Conservation (phyloP, 2,797 vertebrate species). For the Tarsius wallacei region DNA sequence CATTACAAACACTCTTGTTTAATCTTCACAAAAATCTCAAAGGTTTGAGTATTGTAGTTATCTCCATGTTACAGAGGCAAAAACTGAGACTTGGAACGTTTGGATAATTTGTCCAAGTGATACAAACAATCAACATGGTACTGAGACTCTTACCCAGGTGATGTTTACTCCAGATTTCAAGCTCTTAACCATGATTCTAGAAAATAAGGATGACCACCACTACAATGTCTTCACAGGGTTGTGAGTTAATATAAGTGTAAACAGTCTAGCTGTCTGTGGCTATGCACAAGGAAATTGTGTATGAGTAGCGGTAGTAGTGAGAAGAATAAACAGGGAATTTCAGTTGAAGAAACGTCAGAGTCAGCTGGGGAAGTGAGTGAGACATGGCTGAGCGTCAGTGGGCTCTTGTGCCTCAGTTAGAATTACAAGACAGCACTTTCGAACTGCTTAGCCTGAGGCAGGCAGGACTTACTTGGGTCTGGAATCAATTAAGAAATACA, state of each 20-base stretch:
- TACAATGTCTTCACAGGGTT: not conserved
- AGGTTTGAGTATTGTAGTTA: not conserved
- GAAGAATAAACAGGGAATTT: not conserved
- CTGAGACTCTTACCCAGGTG: not conserved
- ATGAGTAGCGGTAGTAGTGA: not conserved
- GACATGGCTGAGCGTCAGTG: not conserved
- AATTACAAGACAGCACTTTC: slow-evolving; percentile 6
- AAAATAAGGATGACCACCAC: not conserved
- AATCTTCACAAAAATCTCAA: not conserved
- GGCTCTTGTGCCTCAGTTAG: not conserved
- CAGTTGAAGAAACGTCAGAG: not conserved
- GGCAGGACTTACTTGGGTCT: not conserved
- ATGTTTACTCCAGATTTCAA: not conserved
- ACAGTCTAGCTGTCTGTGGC: not conserved
- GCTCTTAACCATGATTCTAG: not conserved
- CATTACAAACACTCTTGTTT: not conserved
- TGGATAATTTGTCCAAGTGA: not conserved
- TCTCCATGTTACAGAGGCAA: not conserved
- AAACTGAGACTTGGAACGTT: not conserved
- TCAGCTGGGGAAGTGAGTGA: not conserved
- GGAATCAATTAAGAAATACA: slow-evolving; percentile 73
- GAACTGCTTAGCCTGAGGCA: not conserved
- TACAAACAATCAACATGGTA: not conserved
- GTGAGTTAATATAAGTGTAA: not conserved
- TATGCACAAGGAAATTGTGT: not conserved